Conservation (phyloP, 2,113 vertebrate genomes). For the Chaetorhynchus papuensis region DNA sequence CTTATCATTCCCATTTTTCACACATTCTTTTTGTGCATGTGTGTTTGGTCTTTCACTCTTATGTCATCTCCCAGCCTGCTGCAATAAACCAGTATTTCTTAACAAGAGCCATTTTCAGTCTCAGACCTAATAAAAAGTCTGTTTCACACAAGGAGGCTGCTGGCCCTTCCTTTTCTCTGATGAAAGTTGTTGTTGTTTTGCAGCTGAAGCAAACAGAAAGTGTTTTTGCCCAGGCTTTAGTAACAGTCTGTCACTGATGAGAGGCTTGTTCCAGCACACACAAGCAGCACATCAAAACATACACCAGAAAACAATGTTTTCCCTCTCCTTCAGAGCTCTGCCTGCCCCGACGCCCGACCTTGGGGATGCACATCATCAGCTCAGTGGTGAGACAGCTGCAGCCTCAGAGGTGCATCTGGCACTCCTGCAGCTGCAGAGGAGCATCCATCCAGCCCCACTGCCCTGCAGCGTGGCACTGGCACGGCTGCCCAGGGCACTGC, state of each 20-base stretch:
- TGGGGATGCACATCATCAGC: accelerated
- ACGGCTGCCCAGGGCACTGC: background rate
- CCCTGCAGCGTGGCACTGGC: background rate
- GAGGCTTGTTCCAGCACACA: background rate
- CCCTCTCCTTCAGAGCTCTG: background rate
- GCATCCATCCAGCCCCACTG: background rate
- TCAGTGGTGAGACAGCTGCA: accelerated
- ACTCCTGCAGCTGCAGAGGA: background rate
- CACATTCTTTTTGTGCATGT: background rate
- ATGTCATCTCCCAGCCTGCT: constrained; percentile 26
- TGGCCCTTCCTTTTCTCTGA: background rate
- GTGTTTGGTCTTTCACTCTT: background rate
- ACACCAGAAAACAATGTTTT: background rate
- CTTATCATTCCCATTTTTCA: constrained; percentile 4
- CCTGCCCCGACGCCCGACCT: background rate
- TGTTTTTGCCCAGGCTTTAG: background rate
- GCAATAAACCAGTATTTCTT: background rate
- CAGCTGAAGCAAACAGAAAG: background rate
- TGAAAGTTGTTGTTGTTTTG: constrained; percentile 15
- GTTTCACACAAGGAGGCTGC: background rate
- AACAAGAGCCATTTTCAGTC: background rate
- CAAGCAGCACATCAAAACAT: background rate
- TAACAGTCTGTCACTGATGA: background rate
- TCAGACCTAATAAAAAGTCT: constrained; percentile 7
- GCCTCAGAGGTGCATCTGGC: background rate